A percentile compares a stretch with the other conserved stretches of the same genome.
These are phyloP conservation scores for Oxytorus armatus DNA, from an alignment of 2,888 invertebrate species.

Conservation along the genomic window DNA sequence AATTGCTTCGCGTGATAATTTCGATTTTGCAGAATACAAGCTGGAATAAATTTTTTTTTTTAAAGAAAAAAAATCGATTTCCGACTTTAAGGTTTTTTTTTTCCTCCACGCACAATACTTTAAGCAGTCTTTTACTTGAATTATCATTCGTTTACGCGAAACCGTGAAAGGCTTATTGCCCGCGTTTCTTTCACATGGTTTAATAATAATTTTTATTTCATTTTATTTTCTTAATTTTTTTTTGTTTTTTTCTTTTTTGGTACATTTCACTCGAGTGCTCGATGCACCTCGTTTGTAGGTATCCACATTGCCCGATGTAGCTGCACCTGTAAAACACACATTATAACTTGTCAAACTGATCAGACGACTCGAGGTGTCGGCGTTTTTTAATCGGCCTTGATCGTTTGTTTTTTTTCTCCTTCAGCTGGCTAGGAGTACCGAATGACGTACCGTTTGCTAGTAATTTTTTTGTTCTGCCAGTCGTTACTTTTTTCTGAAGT, in stretches of 20 bases:
- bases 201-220: constrained; percentile 41
- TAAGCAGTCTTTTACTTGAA: constrained; percentile 65
- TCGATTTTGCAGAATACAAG: constrained; percentile 42
- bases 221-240: constrained; percentile 14
- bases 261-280: constrained; percentile 58
- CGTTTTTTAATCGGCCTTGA: background rate
- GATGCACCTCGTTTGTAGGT: constrained; percentile 40
- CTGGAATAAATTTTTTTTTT: constrained; percentile 31
- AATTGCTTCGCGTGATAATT: constrained; percentile 31
- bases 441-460: no score
- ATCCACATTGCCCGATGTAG: constrained; percentile 52
- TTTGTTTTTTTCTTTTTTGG: constrained; percentile 51
- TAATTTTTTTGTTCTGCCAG: background rate
- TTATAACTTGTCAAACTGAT: background rate
- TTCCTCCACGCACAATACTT: constrained; percentile 58
- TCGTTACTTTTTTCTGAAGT: background rate
- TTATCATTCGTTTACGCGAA: constrained; percentile 51
- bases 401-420: background rate
- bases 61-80: constrained; percentile 33
- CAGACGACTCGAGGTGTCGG: background rate
- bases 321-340: constrained; percentile 60
- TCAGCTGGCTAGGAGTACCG: no score
- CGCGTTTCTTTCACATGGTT: constrained; percentile 32
- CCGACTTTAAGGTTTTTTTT: constrained; percentile 41
- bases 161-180: constrained; percentile 23